Conservation (phyloP, 2,113 vertebrate species). For the Oncorhynchus gorbuscha region DNA sequence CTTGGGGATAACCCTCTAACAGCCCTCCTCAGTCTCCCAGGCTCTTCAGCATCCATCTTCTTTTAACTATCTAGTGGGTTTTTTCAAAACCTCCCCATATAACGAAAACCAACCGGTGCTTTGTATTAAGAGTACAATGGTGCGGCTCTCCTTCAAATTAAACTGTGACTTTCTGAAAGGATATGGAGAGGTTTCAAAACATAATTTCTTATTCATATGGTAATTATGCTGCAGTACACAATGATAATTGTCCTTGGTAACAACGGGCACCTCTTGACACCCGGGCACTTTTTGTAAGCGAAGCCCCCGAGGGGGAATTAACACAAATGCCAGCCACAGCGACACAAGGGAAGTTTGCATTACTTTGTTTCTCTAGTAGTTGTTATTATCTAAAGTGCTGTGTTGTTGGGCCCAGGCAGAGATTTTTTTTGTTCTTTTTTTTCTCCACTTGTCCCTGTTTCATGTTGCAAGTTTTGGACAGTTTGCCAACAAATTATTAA, state of each 20-base stretch:
- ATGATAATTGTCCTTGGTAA: not conserved
- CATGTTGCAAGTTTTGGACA: constrained; percentile 20
- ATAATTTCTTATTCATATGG: not conserved
- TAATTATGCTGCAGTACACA: constrained; percentile 13
- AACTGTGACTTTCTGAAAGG: not conserved
- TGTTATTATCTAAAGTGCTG: constrained; percentile 11
- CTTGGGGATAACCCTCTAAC: constrained; percentile 14
- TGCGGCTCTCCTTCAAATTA: not conserved
- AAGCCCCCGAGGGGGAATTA: not conserved
- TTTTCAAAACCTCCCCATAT: constrained; percentile 7
- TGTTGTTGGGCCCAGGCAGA: constrained; percentile 13
- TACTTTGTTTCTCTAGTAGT: constrained; percentile 4
- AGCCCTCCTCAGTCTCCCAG: constrained; percentile 1
- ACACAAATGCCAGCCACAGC: not conserved
- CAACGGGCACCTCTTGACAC: not conserved
- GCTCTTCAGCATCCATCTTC: not conserved
- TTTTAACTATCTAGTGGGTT: constrained; percentile 22
- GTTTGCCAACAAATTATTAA: constrained; percentile 48
- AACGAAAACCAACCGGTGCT: constrained; percentile 3
- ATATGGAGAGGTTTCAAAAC: not conserved
- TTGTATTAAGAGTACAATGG: not conserved
- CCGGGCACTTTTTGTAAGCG: not conserved
- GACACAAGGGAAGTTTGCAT: not conserved
- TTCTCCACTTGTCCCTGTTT: constrained; percentile 9
- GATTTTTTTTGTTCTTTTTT: constrained; percentile 21